Evolutionary conservation across 1,140 invertebrate genomes (phyloP), one percentile per base, ranked within the genome.

Genomic region (Caenorhabditis tropicalis): DNA sequence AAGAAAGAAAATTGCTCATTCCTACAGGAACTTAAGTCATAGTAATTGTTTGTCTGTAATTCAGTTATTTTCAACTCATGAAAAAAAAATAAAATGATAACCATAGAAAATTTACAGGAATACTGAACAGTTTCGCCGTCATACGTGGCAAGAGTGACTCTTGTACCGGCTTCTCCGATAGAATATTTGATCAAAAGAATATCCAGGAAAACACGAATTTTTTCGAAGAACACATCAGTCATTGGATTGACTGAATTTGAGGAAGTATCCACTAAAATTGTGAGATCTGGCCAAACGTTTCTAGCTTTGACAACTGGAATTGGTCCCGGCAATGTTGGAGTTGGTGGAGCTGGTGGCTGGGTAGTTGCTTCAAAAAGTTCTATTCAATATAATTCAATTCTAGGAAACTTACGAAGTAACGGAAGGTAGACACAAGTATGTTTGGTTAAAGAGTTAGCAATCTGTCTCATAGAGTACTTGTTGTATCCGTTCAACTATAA

Each of bases 201-300:
- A 10, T 82, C 60, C 6, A 43, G 82, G 58, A 82, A 81, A 16
- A 27, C 27, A 33, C 79, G 36, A 1, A 82, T 39, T 29, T 48
- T 70, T 48, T 82, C 82, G 33, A 82, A 82, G 15, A 70, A 49
- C 12, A 60, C 33, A 36, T 43, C 36, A 31, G 21, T 82, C 58
- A 65, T 58, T 15, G 36, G 15, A 31, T 74, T 74, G n/a, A 43
- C 65, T 21, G 65, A 7, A 15, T 36, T 74, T 2, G 29, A 31
- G 27, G 56, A 70, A 6, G 82, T 60, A 24, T 82, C 82, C 12
- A 82, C 43, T 7, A 82, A 36, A 56, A 82, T 29, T 21, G 82
- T 51, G 16, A 82, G 24, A 49, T 82, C 82, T 9, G 82, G 82
- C 82, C 82, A 82, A n/a, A 82, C 82, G 27, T 49, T 56, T 31